Evolutionary conservation across 2,888 invertebrate genomes (phyloP), one percentile per base, ranked within the genome.

Genomic region (Drosophila emarginata): DNA sequence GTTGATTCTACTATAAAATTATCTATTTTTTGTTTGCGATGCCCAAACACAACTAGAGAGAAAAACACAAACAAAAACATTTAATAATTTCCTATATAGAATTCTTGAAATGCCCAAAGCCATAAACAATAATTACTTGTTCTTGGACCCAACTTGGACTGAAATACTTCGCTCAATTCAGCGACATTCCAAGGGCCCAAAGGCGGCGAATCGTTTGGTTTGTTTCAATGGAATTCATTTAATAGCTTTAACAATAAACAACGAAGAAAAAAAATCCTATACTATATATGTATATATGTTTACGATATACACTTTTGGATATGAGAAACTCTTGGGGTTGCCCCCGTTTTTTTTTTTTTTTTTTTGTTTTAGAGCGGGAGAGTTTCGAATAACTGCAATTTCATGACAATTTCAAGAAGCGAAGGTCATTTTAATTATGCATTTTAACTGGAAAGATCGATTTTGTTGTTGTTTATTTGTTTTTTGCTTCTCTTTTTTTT

Each of bases 341-440:
- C 18, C 21, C 45, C 18, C 21, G 18, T 45, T 11, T 18, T 45
- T 45, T 18, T 45, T 18, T 45, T 18, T 32, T 32, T 2, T 7
- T 28, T 28, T 3, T 28, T 6, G 5, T 28, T 7, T 11, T 21
- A 39, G 32, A 28, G 51, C 56, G 61, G 53, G 36, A 54, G 11
- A 59, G 18, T 69, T 79, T 65, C 53, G 53, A 64, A 81, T 79
- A 84, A 84, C 79, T 84, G 80, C 80, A 80, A 65, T 78, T 79
- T 66, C 54, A 53, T 39, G 28, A 65, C 64, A 32, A 14, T 53
- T 53, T 63, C 58, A 58, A 9, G 61, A 58, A 9, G 54, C 57
- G 81, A 83, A 82, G 84, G 81, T 80, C 81, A 74, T 23, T 66
- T 71, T 77, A 87, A 87, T 82, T 77, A 86, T 80, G 87, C 81